phyloP scores from a whole-genome alignment of 2,797 vertebrate species.

The Varecia variegata region DNA sequence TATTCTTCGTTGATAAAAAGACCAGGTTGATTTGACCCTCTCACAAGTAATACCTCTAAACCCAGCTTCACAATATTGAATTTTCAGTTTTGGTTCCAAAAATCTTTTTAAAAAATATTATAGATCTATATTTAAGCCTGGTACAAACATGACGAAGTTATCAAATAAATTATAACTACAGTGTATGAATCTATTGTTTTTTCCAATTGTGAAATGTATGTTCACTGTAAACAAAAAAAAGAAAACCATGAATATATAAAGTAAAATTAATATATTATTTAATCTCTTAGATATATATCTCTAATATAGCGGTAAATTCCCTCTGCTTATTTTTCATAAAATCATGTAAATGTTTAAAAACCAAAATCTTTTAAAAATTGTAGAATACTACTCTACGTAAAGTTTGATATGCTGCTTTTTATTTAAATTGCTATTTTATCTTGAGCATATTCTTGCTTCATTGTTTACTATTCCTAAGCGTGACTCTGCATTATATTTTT shows the following conservation, averaged over 20 bases:
- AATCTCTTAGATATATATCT: background rate
- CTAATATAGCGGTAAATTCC: background rate
- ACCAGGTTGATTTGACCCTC: background rate
- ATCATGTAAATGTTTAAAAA: background rate
- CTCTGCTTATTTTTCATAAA: background rate
- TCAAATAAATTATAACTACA: background rate
- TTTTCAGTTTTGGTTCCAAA: background rate
- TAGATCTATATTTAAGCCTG: background rate
- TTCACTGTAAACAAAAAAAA: background rate
- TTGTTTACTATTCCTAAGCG: background rate
- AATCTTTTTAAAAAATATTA: background rate
- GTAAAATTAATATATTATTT: background rate
- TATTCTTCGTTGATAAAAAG: slow-evolving; percentile 20
- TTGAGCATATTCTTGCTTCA: background rate
- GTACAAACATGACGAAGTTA: background rate
- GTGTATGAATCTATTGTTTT: background rate
- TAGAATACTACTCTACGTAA: background rate
- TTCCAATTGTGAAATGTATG: background rate
- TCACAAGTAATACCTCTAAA: background rate
- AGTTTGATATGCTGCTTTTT: background rate
- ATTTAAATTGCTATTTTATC: background rate
- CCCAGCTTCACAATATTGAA: background rate
- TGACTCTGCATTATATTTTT: background rate
- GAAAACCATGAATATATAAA: background rate
- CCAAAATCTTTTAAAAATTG: background rate